These are phyloP conservation scores for Chaetorhynchus papuensis DNA, from an alignment of 2,113 vertebrate species.

Conservation along the genomic window DNA sequence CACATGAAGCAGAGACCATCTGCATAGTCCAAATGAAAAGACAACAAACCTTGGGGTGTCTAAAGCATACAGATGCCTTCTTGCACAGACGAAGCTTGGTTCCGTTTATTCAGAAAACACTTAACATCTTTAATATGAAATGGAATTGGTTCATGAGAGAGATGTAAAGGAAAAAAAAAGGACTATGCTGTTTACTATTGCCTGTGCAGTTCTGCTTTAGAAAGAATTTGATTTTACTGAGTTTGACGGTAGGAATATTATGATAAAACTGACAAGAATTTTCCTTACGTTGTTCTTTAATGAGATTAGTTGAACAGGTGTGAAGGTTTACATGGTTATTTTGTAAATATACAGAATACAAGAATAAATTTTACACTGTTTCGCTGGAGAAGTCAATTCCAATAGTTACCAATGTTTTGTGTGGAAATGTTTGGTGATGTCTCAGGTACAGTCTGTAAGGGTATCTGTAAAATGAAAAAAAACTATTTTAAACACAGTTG, in stretches of 20 bases:
- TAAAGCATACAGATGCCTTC: not conserved
- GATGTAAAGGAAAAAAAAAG: not conserved
- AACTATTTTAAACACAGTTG: not conserved
- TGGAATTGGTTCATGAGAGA: not conserved
- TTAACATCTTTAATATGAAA: not conserved
- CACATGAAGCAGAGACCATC: not conserved
- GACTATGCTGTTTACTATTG: not conserved
- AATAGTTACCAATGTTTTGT: not conserved
- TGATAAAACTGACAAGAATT: not conserved
- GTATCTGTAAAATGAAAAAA: not conserved
- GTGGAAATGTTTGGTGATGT: not conserved
- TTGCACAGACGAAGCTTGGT: not conserved
- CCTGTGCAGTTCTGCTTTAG: not conserved
- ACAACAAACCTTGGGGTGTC: not conserved
- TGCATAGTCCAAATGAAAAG: not conserved
- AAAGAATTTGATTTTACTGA: not conserved
- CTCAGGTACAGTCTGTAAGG: not conserved
- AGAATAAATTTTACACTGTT: not conserved
- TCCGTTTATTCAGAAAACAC: not conserved
- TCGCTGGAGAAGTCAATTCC: not conserved
- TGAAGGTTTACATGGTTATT: not conserved
- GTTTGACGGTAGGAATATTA: not conserved
- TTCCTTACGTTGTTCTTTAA: not conserved
- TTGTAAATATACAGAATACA: not conserved
- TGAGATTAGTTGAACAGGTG: not conserved